Conservation (phyloP, 2,113 vertebrate genomes). For the Sebastes schlegelii region DNA sequence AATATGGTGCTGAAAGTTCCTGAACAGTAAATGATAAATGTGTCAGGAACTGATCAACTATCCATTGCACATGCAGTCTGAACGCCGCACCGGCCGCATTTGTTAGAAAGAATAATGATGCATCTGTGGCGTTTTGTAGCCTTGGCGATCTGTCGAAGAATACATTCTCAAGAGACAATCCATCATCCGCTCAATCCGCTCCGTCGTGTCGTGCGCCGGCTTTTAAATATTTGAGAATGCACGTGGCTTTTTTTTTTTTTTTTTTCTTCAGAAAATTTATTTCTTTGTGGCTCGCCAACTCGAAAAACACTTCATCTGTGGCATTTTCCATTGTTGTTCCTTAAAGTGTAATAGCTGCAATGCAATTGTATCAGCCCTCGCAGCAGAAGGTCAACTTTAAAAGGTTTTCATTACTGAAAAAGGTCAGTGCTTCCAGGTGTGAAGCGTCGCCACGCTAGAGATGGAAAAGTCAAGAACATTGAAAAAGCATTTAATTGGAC, state of each 20-base stretch:
- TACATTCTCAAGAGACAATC: slow-evolving; percentile 2
- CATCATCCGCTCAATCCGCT: slow-evolving; percentile 14
- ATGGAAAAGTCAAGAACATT: slow-evolving; percentile 31
- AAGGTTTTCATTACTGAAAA: slow-evolving; percentile 77
- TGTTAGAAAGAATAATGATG: slow-evolving; percentile 45
- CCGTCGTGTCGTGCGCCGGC: neutral
- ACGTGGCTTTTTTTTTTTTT: neutral
- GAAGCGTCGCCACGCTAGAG: slow-evolving; percentile 23
- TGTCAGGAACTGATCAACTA: slow-evolving; percentile 34
- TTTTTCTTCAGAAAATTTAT: neutral
- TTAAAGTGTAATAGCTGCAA: slow-evolving; percentile 56
- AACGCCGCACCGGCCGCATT: slow-evolving; percentile 18
- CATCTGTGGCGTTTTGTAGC: slow-evolving; percentile 6
- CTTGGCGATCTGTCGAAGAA: neutral
- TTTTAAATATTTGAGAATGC: slow-evolving; percentile 19
- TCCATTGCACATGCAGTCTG: slow-evolving; percentile 15
- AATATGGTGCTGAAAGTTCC: slow-evolving; percentile 22
- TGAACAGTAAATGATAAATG: slow-evolving; percentile 55
- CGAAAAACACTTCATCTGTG: slow-evolving; percentile 35
- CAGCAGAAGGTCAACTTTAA: slow-evolving; percentile 77
- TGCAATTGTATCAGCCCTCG: slow-evolving; percentile 54
- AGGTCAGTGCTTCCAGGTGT: slow-evolving; percentile 77
- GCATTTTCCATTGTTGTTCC: slow-evolving; percentile 51
- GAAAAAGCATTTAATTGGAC: slow-evolving; percentile 29
- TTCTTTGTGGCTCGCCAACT: neutral